Evolutionary conservation across 1,140 invertebrate species (phyloP).

Genomic region (Rhyacophila brunnea): DNA sequence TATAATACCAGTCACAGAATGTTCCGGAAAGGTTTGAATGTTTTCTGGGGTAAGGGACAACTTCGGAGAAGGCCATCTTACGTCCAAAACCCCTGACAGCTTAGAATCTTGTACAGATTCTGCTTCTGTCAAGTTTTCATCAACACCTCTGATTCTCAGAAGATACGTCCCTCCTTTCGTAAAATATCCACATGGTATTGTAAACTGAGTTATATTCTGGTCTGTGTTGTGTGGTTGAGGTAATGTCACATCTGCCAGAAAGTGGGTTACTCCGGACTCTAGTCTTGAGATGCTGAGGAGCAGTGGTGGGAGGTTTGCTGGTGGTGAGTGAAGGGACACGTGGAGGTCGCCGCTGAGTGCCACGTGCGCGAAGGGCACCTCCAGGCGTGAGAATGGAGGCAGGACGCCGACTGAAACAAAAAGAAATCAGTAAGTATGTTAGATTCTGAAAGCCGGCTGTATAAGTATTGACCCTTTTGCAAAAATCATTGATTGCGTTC

Average conservation of each 20-base stretch:
- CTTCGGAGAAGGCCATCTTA: constrained; percentile 74
- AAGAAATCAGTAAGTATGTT: too few relatives aligned
- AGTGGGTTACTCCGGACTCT: constrained; percentile 38
- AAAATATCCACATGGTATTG: constrained; percentile 68
- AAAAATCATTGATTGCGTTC: too few relatives aligned
- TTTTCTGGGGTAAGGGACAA: constrained; percentile 69
- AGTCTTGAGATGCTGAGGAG: constrained; percentile 37
- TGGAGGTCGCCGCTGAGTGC: constrained; percentile 66
- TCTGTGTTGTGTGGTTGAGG: constrained; percentile 34
- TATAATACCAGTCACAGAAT: constrained; percentile 67
- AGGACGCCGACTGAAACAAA: constrained; percentile 40
- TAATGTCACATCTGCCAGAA: constrained; percentile 43
- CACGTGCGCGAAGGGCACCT: constrained; percentile 59
- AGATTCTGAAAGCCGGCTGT: too few relatives aligned
- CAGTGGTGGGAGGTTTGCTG: constrained; percentile 24
- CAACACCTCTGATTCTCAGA: constrained; percentile 13
- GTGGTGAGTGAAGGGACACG: constrained; percentile 52
- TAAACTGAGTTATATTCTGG: constrained; percentile 41
- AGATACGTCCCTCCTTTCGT: constrained; percentile 59
- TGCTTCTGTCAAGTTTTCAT: constrained; percentile 25
- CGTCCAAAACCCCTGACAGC: constrained; percentile 63
- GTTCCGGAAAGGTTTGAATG: constrained; percentile 74
- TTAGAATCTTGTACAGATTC: constrained; percentile 29
- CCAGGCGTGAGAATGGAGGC: constrained; percentile 45
- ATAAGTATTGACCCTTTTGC: too few relatives aligned